Evolutionary conservation across 2,888 invertebrate genomes (phyloP).

Genomic region (Tetragnatha montana): DNA sequence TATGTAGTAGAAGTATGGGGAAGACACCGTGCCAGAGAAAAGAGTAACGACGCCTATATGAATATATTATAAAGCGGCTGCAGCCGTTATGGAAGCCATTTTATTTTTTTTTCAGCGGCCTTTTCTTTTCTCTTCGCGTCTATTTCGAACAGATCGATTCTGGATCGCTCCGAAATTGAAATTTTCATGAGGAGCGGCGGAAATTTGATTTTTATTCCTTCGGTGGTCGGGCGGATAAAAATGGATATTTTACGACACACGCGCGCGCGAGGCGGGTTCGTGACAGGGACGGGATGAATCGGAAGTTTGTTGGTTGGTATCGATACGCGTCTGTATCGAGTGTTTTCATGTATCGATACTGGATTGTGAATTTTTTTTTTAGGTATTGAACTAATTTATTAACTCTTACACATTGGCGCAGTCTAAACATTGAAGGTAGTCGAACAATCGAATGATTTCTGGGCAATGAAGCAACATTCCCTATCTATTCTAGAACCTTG

Average conservation of each 20-base stretch:
- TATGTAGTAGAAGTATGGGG: constrained; percentile 31
- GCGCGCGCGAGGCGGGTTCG: no score
- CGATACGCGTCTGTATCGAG: no score
- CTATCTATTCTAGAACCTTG: no score
- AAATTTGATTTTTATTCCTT: constrained; percentile 52
- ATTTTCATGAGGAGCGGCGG: constrained; percentile 47
- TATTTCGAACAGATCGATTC: constrained; percentile 24
- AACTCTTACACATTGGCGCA: no score
- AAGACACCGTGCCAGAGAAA: neutral
- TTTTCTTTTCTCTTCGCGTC: neutral
- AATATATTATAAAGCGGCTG: constrained; percentile 47
- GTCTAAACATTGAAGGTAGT: no score
- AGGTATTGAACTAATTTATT: no score
- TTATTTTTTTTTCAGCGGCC: neutral
- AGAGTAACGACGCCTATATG: constrained; percentile 39
- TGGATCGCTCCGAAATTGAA: constrained; percentile 41
- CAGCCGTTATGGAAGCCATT: neutral
- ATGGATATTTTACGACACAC: constrained; percentile 45
- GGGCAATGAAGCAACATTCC: no score
- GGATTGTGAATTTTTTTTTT: no score
- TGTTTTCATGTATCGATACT: no score
- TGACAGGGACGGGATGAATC: no score
- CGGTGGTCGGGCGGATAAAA: constrained; percentile 20
- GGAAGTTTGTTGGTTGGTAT: no score
- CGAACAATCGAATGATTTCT: no score